A percentile compares a stretch with the other conserved stretches of the same genome.
Evolutionary conservation across 2,113 vertebrate species (phyloP).

Genomic region (Elanoides forficatus): DNA sequence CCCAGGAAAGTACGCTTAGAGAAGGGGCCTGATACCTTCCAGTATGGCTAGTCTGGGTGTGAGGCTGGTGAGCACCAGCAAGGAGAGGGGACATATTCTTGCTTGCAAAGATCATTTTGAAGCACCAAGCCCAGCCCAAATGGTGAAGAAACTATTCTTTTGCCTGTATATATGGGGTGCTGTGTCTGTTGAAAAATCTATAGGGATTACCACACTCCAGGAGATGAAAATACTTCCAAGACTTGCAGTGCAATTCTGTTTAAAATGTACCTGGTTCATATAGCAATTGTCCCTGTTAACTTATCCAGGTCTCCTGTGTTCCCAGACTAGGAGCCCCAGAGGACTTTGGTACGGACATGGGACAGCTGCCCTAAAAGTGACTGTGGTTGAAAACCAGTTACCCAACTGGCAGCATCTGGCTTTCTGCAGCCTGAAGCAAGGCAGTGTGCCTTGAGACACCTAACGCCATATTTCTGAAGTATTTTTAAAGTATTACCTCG

Average conservation of each 20-base stretch:
- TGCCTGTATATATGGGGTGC: not conserved
- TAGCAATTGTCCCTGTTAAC: not conserved
- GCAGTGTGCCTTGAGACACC: not conserved
- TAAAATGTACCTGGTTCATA: not conserved
- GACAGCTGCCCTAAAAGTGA: not conserved
- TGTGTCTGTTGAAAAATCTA: not conserved
- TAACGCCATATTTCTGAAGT: not conserved
- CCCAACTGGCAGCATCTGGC: not conserved
- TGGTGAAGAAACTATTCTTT: not conserved
- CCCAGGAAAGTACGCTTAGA: not conserved
- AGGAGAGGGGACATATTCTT: not conserved
- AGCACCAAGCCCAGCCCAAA: not conserved
- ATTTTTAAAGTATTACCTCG: not conserved
- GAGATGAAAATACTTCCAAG: not conserved
- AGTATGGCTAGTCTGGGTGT: not conserved
- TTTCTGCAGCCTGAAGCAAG: not conserved
- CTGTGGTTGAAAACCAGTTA: not conserved
- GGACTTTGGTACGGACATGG: not conserved
- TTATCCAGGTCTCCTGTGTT: not conserved
- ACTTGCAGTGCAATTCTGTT: not conserved
- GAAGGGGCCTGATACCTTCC: not conserved
- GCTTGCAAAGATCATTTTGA: not conserved
- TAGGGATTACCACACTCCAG: not conserved
- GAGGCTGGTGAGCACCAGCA: not conserved
- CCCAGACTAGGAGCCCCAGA: not conserved